These are phyloP conservation scores for Sinotaia quadrata DNA, from an alignment of 2,888 invertebrate genomes.

Conservation along the genomic window DNA sequence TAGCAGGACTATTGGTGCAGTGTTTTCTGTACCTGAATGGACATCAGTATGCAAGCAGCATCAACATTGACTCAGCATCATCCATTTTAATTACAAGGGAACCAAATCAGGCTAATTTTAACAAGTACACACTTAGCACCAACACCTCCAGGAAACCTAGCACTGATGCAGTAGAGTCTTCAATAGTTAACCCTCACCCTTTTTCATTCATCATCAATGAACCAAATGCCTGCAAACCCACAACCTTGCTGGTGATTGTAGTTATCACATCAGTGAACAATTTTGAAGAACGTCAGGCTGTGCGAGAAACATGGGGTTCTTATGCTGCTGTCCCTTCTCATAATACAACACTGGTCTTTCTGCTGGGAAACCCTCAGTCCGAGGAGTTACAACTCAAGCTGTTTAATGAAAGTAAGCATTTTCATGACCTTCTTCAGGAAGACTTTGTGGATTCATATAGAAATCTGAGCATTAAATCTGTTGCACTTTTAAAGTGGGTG, in stretches of 20 bases:
- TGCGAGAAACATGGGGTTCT: slow-evolving; percentile 68
- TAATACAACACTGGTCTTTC: slow-evolving; percentile 57
- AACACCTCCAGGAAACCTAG: no score
- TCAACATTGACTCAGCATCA: no score
- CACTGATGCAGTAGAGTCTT: no score
- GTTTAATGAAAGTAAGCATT: slow-evolving; percentile 55
- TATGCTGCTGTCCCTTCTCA: slow-evolving; percentile 37
- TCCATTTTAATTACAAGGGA: no score
- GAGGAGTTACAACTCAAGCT: slow-evolving; percentile 38
- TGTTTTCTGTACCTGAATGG: background rate
- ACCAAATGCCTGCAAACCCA: slow-evolving; percentile 30
- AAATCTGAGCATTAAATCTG: slow-evolving; percentile 73
- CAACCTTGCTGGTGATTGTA: slow-evolving; percentile 46
- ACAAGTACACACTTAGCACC: no score
- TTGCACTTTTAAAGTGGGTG: slow-evolving; percentile 72
- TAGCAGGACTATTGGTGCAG: slow-evolving; percentile 5
- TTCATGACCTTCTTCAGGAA: slow-evolving; percentile 67
- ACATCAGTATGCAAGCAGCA: no score
- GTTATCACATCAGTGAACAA: slow-evolving; percentile 58
- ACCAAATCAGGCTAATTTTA: no score
- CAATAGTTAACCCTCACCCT: slow-evolving; percentile 21
- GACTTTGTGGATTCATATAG: slow-evolving; percentile 71
- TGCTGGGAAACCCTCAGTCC: slow-evolving; percentile 49
- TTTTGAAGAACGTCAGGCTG: slow-evolving; percentile 49
- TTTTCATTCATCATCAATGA: slow-evolving; percentile 37